Conservation (phyloP, 2,797 vertebrate species). For the Sarcoramphus papa region DNA sequence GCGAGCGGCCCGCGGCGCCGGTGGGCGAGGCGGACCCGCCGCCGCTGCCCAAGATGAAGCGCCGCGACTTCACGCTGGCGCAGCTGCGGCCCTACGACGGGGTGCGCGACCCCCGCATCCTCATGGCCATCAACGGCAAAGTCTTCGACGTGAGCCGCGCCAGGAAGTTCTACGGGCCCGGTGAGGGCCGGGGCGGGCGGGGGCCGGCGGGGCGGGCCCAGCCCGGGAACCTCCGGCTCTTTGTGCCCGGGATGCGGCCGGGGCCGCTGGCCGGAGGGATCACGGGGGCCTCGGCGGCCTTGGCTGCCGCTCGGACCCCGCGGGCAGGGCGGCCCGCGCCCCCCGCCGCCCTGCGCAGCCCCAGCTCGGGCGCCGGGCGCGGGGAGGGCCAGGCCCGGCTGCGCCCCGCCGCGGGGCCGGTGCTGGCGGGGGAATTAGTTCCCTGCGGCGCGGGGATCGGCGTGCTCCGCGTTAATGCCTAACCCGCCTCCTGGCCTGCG, state of each 20-base stretch:
- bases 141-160: conserved; percentile 94
- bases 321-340: background rate
- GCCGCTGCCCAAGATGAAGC: conserved; percentile 83
- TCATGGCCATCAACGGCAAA: conserved; percentile 92
- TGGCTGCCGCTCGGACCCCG: background rate
- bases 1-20: conserved; percentile 73
- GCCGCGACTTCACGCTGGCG: conserved; percentile 85
- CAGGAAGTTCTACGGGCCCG: conserved; percentile 93
- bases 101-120: conserved; percentile 81
- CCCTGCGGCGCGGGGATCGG: background rate
- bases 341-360: too few relatives aligned
- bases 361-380: background rate
- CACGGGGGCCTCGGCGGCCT: too few relatives aligned
- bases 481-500: background rate
- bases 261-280: background rate
- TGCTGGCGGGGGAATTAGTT: background rate
- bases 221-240: background rate
- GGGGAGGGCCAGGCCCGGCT: background rate
- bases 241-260: background rate
- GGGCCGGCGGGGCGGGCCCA: background rate
- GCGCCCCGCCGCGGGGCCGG: background rate
- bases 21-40: conserved; percentile 57
- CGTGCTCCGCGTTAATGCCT: background rate
- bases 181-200: conserved; percentile 62
- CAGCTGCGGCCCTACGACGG: conserved; percentile 87